These are phyloP conservation scores for Ichneumoninae sp. DNA, from an alignment of 2,888 invertebrate species.

Conservation along the genomic window DNA sequence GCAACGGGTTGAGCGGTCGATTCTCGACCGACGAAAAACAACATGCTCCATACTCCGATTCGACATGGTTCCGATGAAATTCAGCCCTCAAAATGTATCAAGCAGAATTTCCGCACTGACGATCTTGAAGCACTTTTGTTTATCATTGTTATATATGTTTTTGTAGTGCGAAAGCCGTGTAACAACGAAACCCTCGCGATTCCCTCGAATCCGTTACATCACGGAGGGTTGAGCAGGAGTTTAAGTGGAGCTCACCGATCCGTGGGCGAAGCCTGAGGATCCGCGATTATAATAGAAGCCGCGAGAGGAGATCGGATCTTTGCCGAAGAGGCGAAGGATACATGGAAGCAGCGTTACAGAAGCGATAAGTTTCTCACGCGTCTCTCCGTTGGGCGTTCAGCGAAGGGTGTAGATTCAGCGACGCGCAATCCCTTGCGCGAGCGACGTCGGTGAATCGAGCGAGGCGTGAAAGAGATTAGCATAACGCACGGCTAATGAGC, in stretches of 20 bases:
- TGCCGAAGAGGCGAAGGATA: not conserved
- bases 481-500: constrained; percentile 77
- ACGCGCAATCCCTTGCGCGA: constrained; percentile 53
- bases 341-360: not conserved
- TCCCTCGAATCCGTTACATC: not conserved
- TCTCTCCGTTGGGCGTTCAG: constrained; percentile 55
- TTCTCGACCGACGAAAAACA: not conserved
- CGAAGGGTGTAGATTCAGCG: constrained; percentile 67
- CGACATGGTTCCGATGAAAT: not conserved
- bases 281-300: constrained; percentile 11
- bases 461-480: constrained; percentile 79
- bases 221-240: not conserved
- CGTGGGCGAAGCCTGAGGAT: constrained; percentile 1
- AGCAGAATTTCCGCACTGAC: not conserved
- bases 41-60: not conserved
- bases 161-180: not conserved
- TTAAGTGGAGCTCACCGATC: not conserved
- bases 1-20: not conserved
- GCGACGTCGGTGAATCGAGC: constrained; percentile 71
- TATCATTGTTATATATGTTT: not conserved
- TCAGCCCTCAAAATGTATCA: not conserved
- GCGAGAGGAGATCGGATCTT: constrained; percentile 22
- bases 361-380: constrained; percentile 70
- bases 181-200: not conserved
- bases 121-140: not conserved